These are phyloP conservation scores for Tanypteryx hageni DNA, from an alignment of 2,888 invertebrate species.

Conservation along the genomic window DNA sequence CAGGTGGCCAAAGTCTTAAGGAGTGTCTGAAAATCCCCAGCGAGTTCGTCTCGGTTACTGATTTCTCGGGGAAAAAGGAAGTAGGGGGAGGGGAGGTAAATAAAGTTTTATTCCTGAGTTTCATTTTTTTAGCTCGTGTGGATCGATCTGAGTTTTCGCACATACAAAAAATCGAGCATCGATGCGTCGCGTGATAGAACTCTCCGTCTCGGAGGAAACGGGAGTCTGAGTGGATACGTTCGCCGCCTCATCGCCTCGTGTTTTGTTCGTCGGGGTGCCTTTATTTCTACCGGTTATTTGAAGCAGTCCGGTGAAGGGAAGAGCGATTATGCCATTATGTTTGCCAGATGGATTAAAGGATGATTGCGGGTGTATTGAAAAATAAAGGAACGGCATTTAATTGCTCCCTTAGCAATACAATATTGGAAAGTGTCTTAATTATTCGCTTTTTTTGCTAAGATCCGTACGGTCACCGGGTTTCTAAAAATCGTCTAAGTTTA, in stretches of 20 bases:
- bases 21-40: constrained; percentile 32
- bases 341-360: background rate
- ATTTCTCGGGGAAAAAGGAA: constrained; percentile 4
- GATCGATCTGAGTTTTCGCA: background rate
- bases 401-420: background rate
- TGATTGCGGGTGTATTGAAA: background rate
- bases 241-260: background rate
- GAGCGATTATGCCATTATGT: background rate
- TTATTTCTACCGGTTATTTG: background rate
- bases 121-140: constrained; percentile 2
- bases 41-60: constrained; percentile 43
- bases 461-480: no score
- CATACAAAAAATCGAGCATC: background rate
- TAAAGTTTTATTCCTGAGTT: background rate
- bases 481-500: no score
- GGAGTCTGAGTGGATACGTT: background rate
- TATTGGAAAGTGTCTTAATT: no score
- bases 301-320: background rate
- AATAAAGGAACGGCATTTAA: background rate
- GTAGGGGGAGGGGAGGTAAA: background rate
- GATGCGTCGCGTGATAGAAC: background rate
- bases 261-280: no score
- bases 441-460: no score
- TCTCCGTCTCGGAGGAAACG: background rate
- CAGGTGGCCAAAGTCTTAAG: constrained; percentile 62